Percentiles rank a stretch among this genome's conserved stretches.
These are phyloP conservation scores for Doris montereyensis DNA, from an alignment of 2,888 invertebrate genomes.

Conservation along the genomic window DNA sequence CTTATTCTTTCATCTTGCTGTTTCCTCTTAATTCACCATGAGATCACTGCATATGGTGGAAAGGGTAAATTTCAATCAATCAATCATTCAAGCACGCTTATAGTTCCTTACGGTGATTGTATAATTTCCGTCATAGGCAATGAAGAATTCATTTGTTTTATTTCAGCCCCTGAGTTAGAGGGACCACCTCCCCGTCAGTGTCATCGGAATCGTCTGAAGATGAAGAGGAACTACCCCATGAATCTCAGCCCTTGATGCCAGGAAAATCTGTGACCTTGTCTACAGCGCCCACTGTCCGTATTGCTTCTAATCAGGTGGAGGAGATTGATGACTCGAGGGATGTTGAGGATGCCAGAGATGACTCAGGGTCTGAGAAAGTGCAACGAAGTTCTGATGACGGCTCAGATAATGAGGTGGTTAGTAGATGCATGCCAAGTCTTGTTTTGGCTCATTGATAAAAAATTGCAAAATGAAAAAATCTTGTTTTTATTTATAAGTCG, in stretches of 20 bases:
- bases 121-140: too few species aligned
- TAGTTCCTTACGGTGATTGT: too few species aligned
- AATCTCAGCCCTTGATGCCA: conserved; percentile 58
- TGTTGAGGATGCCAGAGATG: conserved; percentile 33
- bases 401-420: conserved; percentile 41
- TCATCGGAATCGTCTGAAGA: conserved; percentile 51
- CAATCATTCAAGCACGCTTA: too few species aligned
- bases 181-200: conserved; percentile 48
- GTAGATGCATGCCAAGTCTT: too few species aligned
- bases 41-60: too few species aligned
- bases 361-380: conserved; percentile 21
- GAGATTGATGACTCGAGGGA: conserved; percentile 46
- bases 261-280: conserved; percentile 57
- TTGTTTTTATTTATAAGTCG: too few species aligned
- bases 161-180: conserved; percentile 61
- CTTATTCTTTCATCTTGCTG: too few species aligned
- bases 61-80: too few species aligned
- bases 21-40: too few species aligned
- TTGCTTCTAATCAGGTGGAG: conserved; percentile 42
- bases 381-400: conserved; percentile 36
- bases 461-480: too few species aligned
- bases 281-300: conserved; percentile 38
- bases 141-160: too few species aligned
- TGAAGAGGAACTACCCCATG: conserved; percentile 56
- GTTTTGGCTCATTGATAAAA: too few species aligned